Base-by-base conservation (phyloP, 2,797 vertebrate genomes). In the Tragopan temminckii region DNA sequence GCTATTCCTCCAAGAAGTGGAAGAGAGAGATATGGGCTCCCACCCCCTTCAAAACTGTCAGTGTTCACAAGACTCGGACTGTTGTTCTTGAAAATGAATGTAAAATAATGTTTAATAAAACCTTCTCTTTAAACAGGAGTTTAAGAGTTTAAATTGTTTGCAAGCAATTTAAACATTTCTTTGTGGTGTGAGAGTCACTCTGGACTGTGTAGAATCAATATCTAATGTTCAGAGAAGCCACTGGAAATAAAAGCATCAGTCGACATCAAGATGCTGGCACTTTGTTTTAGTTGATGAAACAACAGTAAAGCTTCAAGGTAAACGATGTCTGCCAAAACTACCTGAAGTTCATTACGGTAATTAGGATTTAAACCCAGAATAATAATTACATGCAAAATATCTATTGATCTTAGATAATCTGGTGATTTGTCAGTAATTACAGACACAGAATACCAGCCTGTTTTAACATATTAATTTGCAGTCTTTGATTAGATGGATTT, bases 311-410 rank as follows among this genome's bases (percentile, higher is more conserved):
- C 72, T 93, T 93, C 88, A 86, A 92, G 84, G 88, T 90, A 94
- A 94, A 91, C 58, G 62, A 12, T 85, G 33, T 35, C 78, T 95
- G 86, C 77, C 86, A 95, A 95, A 96, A 61, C 38, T 92, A 94
- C 64, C 75, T 80, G 72, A 92, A 90, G 70, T 95, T 95, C 87
- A 62, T 86, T 91, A 77, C 80, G 85, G 42, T 90, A 95, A 95
- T 95, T 89, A 92, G 96, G 64, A 93, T 91, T 80, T 85, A 95
- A 95, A 88, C 84, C 55, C 77, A 86, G 63, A 91, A 96, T 88
- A 94, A 95, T 89, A 95, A 93, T 94, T 96, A 91, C 85, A 85
- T 86, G 66, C 13, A 94, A 94, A 94, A 52, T 80, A 38, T 64
- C 62, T 88, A 94, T 91, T 91, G 90, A 94, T 93, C 89, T 92